A percentile compares a stretch with the other conserved stretches of the same genome.
These are phyloP conservation scores for Aphodius granarius DNA, from an alignment of 2,888 invertebrate genomes.

Conservation along the genomic window DNA sequence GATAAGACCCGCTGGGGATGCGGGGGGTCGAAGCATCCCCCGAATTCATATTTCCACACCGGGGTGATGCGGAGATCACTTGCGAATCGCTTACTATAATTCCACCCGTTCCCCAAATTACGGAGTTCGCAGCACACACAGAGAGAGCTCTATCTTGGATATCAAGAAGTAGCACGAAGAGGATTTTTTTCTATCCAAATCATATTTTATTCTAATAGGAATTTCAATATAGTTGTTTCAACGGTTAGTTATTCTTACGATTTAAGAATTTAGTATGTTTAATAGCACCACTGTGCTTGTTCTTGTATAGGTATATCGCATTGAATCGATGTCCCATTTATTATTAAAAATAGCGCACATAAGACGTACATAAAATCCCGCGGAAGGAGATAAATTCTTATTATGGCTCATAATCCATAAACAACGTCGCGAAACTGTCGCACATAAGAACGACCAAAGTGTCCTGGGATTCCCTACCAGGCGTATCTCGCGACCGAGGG, in stretches of 20 bases:
- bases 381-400: constrained; percentile 21
- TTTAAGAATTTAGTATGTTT: no score
- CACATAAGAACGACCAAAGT: constrained; percentile 9
- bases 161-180: no score
- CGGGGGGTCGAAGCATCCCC: background rate
- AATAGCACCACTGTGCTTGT: no score
- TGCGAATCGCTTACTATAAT: background rate
- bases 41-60: background rate
- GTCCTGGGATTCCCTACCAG: background rate
- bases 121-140: no score
- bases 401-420: constrained; percentile 24
- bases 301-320: no score
- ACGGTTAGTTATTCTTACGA: no score
- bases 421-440: constrained; percentile 14
- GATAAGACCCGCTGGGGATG: background rate
- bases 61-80: background rate
- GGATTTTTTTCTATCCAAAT: no score
- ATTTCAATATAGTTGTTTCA: no score
- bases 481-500: background rate
- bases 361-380: constrained; percentile 9
- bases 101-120: background rate
- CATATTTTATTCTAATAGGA: no score
- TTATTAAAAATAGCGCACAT: background rate
- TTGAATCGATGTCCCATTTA: constrained; percentile 15
- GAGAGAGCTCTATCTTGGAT: no score